A percentile compares a stretch with the other conserved stretches of the same genome.
Evolutionary conservation across 2,113 vertebrate genomes (phyloP).

Genomic region (Dasypus novemcinctus): DNA sequence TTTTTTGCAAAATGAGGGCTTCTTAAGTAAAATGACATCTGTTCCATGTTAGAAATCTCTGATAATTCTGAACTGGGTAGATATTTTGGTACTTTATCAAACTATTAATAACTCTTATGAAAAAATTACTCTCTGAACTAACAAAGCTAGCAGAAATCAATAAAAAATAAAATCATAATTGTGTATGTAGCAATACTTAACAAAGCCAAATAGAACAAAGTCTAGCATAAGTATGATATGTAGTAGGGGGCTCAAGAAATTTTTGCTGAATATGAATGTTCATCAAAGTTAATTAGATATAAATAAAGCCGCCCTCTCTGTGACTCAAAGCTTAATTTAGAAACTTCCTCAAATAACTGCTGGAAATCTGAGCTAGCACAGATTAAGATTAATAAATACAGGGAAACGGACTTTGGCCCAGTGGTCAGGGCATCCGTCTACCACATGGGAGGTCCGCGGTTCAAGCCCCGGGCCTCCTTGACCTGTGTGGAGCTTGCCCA

Average conservation of each 20-base stretch:
- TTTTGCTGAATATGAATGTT: background rate
- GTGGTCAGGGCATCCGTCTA: no score
- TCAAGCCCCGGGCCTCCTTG: no score
- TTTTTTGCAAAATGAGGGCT: background rate
- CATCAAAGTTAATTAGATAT: background rate
- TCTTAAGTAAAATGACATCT: conserved; percentile 12
- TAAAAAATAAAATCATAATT: conserved; percentile 26
- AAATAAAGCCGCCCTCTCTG: background rate
- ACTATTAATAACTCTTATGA: background rate
- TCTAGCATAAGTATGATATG: background rate
- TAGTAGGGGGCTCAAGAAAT: background rate
- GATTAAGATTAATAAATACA: conserved; percentile 51
- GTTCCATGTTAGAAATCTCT: background rate
- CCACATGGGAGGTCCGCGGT: no score
- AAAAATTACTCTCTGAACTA: conserved; percentile 31
- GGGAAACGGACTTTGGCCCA: no score
- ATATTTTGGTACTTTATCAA: background rate
- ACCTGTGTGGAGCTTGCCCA: no score
- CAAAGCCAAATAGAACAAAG: background rate
- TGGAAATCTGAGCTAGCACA: background rate
- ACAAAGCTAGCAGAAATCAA: background rate
- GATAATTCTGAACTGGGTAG: background rate
- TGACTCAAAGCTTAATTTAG: conserved; percentile 41
- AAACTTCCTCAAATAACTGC: conserved; percentile 8
- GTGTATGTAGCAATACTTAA: background rate